Evolutionary conservation across 2,888 invertebrate genomes (phyloP), one percentile per base, ranked within the genome.

Genomic region (Hemaris fuciformis): DNA sequence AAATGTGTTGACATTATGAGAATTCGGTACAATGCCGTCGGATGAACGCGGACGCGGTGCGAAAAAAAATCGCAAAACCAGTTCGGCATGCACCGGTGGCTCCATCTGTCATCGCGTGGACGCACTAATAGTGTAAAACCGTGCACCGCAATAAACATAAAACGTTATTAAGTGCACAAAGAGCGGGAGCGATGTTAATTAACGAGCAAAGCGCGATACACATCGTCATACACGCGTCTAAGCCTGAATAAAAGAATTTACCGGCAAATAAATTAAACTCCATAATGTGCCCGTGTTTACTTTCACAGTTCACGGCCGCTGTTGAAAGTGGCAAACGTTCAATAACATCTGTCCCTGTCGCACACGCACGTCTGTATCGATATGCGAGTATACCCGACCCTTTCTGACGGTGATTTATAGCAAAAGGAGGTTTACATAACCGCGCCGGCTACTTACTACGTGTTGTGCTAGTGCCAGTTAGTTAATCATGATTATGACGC

Each of bases 251-350:
- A 76, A 75, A 77, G 65, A 77, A 75, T 72, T 64, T 64, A 66
- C 69, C 70, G 65, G 75, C 74, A 79, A 77, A 77, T 77, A 76
- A 82, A 77, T 79, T 77, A 80, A 72, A 78, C 62, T 72, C 70
- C 68, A 72, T 77, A 80, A 78, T 80, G 75, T 74, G 72, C 79
- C n/a, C 77, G 70, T 85, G 88, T 88, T 87, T 85, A 87, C 85
- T 85, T 84, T 80, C 80, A 78, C 82, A 79, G 87, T 88, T 88
- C 86, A 88, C 79, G 88, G 87, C 79, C 87, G 80, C 71, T 71
- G 75, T 76, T 68, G 70, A 70, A 70, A 76, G 70, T 66, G 66
- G 66, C 64, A 69, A 68, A 66, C 59, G 64, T 64, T 60, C 66
- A 70, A 69, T 63, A 65, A 62, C 57, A 58, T 64, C 67, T 67